phyloP scores from a whole-genome alignment of 1,140 invertebrate genomes.

The Aphidius ervi region DNA sequence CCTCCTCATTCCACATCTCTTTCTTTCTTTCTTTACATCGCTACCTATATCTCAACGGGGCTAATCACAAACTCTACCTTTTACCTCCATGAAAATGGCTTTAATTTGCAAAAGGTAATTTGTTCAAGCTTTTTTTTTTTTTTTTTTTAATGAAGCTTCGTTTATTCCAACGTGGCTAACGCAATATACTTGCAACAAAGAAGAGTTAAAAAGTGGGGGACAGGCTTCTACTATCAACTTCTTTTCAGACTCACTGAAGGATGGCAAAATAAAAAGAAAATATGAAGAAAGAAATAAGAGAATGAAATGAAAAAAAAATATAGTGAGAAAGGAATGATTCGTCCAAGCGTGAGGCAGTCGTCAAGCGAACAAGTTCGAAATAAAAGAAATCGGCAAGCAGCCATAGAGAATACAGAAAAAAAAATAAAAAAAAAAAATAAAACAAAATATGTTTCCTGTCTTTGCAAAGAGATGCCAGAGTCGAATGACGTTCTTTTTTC shows the following conservation, averaged over 20 bases:
- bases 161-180: slow-evolving; percentile 28
- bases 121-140: slow-evolving; percentile 38
- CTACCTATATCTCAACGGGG: slow-evolving; percentile 9
- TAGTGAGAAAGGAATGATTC: too few species aligned
- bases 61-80: background rate
- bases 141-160: too few species aligned
- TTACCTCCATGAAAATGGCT: slow-evolving; percentile 31
- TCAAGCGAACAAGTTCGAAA: too few species aligned
- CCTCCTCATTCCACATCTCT: background rate
- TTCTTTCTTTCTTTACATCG: background rate
- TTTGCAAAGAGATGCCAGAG: slow-evolving; percentile 1
- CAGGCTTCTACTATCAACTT: background rate
- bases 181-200: slow-evolving; percentile 9
- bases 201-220: background rate
- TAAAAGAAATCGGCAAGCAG: too few species aligned
- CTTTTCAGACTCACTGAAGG: background rate
- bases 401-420: slow-evolving; percentile 18
- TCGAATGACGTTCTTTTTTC: background rate
- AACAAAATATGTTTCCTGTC: slow-evolving; percentile 14
- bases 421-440: slow-evolving; percentile 20
- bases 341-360: too few species aligned
- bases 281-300: background rate
- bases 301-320: background rate
- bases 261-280: background rate
- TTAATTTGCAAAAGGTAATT: slow-evolving; percentile 52